phyloP scores from a whole-genome alignment of 2,113 vertebrate genomes.

The Agapornis roseicollis region DNA sequence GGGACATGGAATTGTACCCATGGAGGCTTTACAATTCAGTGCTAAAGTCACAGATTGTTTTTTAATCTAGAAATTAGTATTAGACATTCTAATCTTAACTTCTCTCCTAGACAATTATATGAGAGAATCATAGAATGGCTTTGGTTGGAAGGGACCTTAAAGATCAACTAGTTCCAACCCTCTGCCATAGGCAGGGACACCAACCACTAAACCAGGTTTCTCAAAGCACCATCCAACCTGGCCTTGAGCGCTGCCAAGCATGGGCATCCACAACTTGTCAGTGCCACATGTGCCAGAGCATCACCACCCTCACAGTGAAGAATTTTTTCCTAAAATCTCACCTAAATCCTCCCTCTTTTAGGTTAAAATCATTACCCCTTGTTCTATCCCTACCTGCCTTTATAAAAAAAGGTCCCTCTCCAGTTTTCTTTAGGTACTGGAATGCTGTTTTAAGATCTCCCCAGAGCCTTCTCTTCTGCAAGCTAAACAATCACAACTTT shows the following conservation, averaged over 20 bases:
- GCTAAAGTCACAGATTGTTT: background rate
- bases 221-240: no score
- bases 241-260: no score
- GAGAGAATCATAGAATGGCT: background rate
- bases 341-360: no score
- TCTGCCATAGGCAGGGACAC: background rate
- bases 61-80: background rate
- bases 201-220: background rate
- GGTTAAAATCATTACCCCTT: background rate
- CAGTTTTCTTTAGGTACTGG: background rate
- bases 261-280: no score
- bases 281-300: no score
- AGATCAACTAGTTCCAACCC: background rate
- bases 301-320: no score
- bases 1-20: background rate
- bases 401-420: background rate
- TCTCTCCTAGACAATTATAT: background rate
- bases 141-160: background rate
- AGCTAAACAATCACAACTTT: background rate
- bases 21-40: background rate
- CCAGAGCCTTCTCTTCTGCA: background rate
- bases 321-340: no score
- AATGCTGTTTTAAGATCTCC: background rate
- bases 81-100: background rate
- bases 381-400: background rate